Conservation (phyloP, 1,140 invertebrate species). For the Drosophila pallidifrons region DNA sequence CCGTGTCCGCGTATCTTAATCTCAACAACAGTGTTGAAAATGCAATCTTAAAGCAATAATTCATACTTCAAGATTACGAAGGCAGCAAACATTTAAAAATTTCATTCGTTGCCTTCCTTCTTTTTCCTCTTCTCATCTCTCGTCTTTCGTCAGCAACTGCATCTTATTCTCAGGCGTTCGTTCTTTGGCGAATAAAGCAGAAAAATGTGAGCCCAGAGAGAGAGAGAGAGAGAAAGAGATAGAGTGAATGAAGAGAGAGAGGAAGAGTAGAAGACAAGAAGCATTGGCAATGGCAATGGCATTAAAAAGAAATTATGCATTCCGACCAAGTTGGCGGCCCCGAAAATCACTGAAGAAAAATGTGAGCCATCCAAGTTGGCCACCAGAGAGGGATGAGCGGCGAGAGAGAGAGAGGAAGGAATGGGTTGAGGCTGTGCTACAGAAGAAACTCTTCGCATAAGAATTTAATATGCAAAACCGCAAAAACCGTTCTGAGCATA, state of each 20-base stretch:
- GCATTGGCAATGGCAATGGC: conserved; percentile 61
- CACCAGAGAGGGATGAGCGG: background rate
- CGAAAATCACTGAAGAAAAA: conserved; percentile 81
- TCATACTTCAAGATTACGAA: conserved; percentile 84
- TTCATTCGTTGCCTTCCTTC: conserved; percentile 50
- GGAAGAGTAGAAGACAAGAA: conserved; percentile 33
- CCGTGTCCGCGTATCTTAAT: conserved; percentile 72
- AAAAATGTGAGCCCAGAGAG: conserved; percentile 1
- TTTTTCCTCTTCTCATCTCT: background rate
- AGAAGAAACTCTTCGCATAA: conserved; percentile 55
- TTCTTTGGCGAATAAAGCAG: conserved; percentile 13
- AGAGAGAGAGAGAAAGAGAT: conserved; percentile 9
- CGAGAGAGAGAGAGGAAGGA: background rate
- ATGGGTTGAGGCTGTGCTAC: conserved; percentile 8
- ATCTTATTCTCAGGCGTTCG: conserved; percentile 28
- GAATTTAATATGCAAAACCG: conserved; percentile 84
- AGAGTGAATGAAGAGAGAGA: background rate
- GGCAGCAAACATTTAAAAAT: conserved; percentile 83
- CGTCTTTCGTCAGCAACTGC: background rate
- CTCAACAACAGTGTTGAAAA: conserved; percentile 84
- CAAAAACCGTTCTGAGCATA: conserved; percentile 75
- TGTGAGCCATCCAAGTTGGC: conserved; percentile 49
- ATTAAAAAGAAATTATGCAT: conserved; percentile 84
- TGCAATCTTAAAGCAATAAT: conserved; percentile 84
- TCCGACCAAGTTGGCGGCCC: conserved; percentile 81